phyloP scores from a whole-genome alignment of 2,797 vertebrate species.

The Clarias pachynema region DNA sequence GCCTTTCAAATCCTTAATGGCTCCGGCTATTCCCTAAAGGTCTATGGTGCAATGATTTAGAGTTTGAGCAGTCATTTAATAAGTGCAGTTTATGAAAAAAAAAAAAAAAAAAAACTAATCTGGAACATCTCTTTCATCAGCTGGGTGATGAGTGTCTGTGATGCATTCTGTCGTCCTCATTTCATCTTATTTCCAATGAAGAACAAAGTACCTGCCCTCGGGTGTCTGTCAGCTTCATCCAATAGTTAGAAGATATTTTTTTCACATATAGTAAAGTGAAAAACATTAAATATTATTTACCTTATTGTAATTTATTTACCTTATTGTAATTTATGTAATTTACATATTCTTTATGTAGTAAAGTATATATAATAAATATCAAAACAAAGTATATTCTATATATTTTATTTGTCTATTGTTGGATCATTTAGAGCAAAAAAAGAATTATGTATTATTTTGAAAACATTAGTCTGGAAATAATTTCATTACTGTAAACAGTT shows the following conservation, averaged over 20 bases:
- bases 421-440: too few species aligned
- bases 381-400: too few species aligned
- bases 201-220: background rate
- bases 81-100: background rate
- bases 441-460: too few species aligned
- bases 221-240: background rate
- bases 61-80: background rate
- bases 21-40: background rate
- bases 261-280: too few species aligned
- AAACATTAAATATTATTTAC: too few species aligned
- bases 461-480: too few species aligned
- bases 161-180: constrained; percentile 7
- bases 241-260: background rate
- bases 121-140: constrained; percentile 22
- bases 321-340: too few species aligned
- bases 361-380: too few species aligned
- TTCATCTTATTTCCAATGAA: background rate
- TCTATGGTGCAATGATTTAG: constrained; percentile 1
- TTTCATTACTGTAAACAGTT: too few species aligned
- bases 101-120: background rate
- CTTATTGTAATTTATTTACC: too few species aligned
- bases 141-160: constrained; percentile 30
- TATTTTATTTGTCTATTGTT: too few species aligned
- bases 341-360: too few species aligned
- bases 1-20: constrained; percentile 18